Evolutionary conservation across 2,797 vertebrate genomes (phyloP).

Genomic region (Hoplostethus atlanticus): DNA sequence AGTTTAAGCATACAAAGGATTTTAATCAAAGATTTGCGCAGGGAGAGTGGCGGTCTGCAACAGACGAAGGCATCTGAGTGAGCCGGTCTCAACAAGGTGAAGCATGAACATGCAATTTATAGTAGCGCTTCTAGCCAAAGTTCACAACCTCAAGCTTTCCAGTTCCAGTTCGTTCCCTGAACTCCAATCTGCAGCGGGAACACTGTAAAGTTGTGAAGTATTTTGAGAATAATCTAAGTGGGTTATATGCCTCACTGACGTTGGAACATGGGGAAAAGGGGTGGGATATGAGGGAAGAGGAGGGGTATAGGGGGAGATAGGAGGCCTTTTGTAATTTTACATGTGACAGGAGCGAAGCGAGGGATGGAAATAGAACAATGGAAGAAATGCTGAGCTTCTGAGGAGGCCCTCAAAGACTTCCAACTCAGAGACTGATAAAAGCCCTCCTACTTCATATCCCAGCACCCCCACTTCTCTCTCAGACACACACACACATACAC

Average conservation of each 20-base stretch:
- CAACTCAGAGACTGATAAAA: slow-evolving; percentile 88
- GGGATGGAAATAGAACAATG: slow-evolving; percentile 84
- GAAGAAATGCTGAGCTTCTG: slow-evolving; percentile 87
- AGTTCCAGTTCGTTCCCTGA: slow-evolving; percentile 53
- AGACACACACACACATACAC: slow-evolving; percentile 34
- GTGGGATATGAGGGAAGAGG: slow-evolving; percentile 61
- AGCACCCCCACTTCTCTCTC: slow-evolving; percentile 70
- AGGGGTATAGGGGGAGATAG: slow-evolving; percentile 62
- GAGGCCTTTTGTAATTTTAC: slow-evolving; percentile 85
- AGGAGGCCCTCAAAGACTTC: slow-evolving; percentile 86
- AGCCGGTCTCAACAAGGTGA: no score
- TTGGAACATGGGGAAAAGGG: slow-evolving; percentile 68
- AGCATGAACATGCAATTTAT: no score
- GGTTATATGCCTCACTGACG: slow-evolving; percentile 78
- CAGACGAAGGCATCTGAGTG: no score
- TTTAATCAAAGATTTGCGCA: no score
- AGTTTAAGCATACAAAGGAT: no score
- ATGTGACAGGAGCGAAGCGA: slow-evolving; percentile 85
- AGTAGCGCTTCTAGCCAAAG: slow-evolving; percentile 38
- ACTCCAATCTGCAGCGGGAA: slow-evolving; percentile 64
- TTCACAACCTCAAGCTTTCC: slow-evolving; percentile 72
- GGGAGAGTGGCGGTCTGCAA: no score
- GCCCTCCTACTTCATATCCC: slow-evolving; percentile 79
- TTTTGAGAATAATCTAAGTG: slow-evolving; percentile 82
- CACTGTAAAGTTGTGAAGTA: slow-evolving; percentile 79